Percentiles rank a stretch among this genome's conserved stretches.
Evolutionary conservation across 2,888 invertebrate species (phyloP).

Genomic region (Sesia apiformis): DNA sequence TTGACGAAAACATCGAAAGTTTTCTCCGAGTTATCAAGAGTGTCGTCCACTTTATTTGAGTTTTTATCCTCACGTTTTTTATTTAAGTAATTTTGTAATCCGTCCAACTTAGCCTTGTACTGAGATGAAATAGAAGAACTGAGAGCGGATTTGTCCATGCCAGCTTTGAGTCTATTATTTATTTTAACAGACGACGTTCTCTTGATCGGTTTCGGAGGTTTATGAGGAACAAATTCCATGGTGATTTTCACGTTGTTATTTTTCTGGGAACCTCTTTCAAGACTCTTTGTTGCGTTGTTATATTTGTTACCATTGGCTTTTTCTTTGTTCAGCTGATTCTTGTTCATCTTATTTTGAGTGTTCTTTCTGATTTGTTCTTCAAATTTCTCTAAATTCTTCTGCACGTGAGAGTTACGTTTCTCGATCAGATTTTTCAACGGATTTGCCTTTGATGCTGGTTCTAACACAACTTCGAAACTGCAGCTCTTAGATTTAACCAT

Average conservation of each 20-base stretch:
- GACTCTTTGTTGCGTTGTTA: conserved; percentile 58
- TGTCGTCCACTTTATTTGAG: conserved; percentile 44
- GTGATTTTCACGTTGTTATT: conserved; percentile 60
- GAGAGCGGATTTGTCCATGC: conserved; percentile 50
- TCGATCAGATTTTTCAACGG: conserved; percentile 62
- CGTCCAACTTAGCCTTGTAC: conserved; percentile 67
- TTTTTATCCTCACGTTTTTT: conserved; percentile 52
- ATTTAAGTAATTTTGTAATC: conserved; percentile 51
- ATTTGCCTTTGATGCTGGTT: conserved; percentile 65
- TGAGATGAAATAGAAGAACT: conserved; percentile 66
- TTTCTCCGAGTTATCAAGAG: conserved; percentile 59
- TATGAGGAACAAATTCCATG: conserved; percentile 79
- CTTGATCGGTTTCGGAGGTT: conserved; percentile 82
- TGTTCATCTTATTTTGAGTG: conserved; percentile 49
- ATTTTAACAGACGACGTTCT: conserved; percentile 78
- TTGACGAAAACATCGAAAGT: conserved; percentile 76
- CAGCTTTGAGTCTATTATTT: conserved; percentile 65
- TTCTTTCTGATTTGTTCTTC: conserved; percentile 69
- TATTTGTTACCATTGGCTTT: conserved; percentile 55
- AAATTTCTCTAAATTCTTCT: conserved; percentile 76
- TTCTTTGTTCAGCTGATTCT: conserved; percentile 61
- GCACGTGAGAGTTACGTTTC: conserved; percentile 64
- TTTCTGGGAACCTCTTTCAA: conserved; percentile 62
- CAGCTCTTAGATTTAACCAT: conserved; percentile 70
- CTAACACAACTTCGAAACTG: conserved; percentile 68